Conservation (phyloP, 2,888 invertebrate genomes). For the Drosophila leonis region DNA sequence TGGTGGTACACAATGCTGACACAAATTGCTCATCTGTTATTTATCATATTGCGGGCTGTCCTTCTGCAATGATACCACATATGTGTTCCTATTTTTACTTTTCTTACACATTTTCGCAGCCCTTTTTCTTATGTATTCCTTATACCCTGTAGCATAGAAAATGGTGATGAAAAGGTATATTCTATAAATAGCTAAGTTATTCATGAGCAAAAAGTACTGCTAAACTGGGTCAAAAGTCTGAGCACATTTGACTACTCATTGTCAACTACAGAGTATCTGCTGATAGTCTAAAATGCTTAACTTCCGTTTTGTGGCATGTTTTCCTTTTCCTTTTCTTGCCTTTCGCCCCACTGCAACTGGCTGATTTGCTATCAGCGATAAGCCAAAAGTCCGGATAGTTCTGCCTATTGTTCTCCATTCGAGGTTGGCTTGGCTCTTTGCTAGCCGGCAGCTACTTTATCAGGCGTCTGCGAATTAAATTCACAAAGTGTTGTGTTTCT, state of each 20-base stretch:
- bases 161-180: neutral
- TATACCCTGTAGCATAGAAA: neutral
- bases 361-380: slow-evolving; percentile 65
- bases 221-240: neutral
- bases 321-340: slow-evolving; percentile 47
- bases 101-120: slow-evolving; percentile 44
- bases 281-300: slow-evolving; percentile 16
- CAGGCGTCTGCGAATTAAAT: slow-evolving; percentile 54
- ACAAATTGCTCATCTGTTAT: slow-evolving; percentile 77
- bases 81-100: slow-evolving; percentile 36
- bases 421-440: slow-evolving; percentile 9
- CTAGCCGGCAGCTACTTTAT: slow-evolving; percentile 45
- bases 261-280: slow-evolving; percentile 1
- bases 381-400: slow-evolving; percentile 34
- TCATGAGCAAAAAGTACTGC: neutral
- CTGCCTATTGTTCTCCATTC: slow-evolving; percentile 7
- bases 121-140: slow-evolving; percentile 19
- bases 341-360: slow-evolving; percentile 32
- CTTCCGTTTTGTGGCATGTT: slow-evolving; percentile 60
- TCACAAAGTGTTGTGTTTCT: slow-evolving; percentile 34
- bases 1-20: slow-evolving; percentile 49
- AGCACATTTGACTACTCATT: neutral
- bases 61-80: slow-evolving; percentile 18
- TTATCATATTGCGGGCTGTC: slow-evolving; percentile 63
- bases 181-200: slow-evolving; percentile 1